Evolutionary conservation across 2,113 vertebrate genomes (phyloP), one percentile per base, ranked within the genome.

Genomic region (Eira barbara): DNA sequence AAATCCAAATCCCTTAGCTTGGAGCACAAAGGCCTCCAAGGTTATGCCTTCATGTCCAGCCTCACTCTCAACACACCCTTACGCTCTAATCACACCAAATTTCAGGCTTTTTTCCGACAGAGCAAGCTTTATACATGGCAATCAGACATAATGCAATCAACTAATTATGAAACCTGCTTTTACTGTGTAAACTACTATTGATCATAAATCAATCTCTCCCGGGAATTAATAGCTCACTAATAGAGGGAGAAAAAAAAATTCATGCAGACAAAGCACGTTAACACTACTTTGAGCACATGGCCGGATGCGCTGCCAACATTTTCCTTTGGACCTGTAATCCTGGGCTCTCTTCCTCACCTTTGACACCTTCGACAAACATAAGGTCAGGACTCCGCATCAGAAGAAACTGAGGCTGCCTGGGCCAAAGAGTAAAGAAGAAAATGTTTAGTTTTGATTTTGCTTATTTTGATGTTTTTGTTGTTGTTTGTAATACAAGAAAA

Each of bases 121-220:
- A 82, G 76, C 42, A 96, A 90, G 52, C 59, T 79, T 89, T 55
- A 94, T 69, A 89, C 27, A 34, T 83, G 52, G 36, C n/a, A 85
- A 95, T 96, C 42, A 80, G 31, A 93, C 45, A 87, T 65, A 84
- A 93, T 39, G 27, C 42, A 88, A 83, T 80, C 52, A 83, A 89
- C 82, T 95, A 82, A 80, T 92, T 95, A 83, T 63, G 34, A 97
- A 91, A 52, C 39, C 34, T 93, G 65, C 39, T 94, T 92, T 96
- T 39, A 89, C 42, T 82, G 55, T 88, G 39, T 61, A 89, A 96
- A 91, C 17, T 45, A n/a, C 18, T 65, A 91, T 85, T 94, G 89
- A 86, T 93, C 96, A 11, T 47, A 67, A 61, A 23, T 89, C 45
- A 78, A 10, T 78, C 20, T 94, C 36, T 87, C n/a, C 4, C 47